These are phyloP conservation scores for Deroplatys truncata DNA, from an alignment of 2,888 invertebrate genomes.

Conservation along the genomic window DNA sequence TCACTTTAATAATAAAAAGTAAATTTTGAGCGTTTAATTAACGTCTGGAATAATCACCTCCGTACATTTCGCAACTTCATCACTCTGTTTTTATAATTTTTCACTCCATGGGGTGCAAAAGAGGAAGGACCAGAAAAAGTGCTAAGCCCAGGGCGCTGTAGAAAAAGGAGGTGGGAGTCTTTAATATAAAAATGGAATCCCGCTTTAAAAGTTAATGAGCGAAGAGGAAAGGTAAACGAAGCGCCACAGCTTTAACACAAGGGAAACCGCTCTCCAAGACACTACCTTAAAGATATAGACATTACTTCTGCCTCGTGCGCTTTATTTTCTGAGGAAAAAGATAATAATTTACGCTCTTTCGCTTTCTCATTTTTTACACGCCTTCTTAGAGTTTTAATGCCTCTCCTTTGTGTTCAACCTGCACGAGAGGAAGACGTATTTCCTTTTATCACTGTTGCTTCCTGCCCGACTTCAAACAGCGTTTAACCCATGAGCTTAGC, in stretches of 20 bases:
- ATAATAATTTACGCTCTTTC: not conserved
- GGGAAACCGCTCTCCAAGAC: not conserved
- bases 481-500: not conserved
- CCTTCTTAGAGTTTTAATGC: not conserved
- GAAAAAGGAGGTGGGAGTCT: not conserved
- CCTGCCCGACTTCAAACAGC: not conserved
- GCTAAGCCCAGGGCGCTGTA: not conserved
- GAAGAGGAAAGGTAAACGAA: not conserved
- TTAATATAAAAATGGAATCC: conserved; percentile 1
- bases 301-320: not conserved
- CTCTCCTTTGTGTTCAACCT: not conserved
- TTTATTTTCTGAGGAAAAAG: not conserved
- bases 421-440: not conserved
- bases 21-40: not conserved
- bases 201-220: conserved; percentile 2
- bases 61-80: not conserved
- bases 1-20: not conserved
- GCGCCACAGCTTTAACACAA: not conserved
- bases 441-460: not conserved
- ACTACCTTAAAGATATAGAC: not conserved
- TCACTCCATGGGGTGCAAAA: not conserved
- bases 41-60: not conserved
- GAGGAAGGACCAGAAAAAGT: not conserved
- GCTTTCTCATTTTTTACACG: not conserved
- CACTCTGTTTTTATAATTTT: not conserved